These are phyloP conservation scores for Mionectes olivaceus DNA, from an alignment of 2,797 vertebrate genomes.

Conservation along the genomic window DNA sequence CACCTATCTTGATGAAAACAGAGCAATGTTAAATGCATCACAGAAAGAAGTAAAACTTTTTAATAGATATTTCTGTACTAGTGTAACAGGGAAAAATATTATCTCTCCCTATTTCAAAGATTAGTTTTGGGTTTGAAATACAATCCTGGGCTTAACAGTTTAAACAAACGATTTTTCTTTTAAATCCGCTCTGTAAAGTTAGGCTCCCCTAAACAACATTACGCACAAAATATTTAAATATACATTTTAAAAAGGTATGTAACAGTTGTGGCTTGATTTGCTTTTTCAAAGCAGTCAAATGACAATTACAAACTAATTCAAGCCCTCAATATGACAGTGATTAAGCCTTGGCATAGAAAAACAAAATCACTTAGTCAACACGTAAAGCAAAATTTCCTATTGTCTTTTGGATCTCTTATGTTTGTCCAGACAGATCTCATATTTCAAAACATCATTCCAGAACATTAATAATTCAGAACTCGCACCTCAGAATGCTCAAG, in stretches of 20 bases:
- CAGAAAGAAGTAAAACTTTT: neutral
- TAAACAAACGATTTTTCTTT: neutral
- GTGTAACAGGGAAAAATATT: rapidly evolving
- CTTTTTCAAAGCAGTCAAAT: neutral
- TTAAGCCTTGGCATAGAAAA: neutral
- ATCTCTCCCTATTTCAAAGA: neutral
- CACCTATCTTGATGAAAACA: neutral
- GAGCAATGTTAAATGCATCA: neutral
- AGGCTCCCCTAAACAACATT: neutral
- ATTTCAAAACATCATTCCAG: neutral
- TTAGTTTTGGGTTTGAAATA: neutral
- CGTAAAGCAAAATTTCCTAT: neutral
- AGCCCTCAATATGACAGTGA: neutral
- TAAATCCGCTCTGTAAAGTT: neutral
- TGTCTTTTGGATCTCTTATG: neutral
- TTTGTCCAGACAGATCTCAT: neutral
- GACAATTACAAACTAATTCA: neutral
- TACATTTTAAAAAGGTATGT: neutral
- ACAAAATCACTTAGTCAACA: neutral
- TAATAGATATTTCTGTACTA: neutral
- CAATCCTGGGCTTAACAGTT: neutral
- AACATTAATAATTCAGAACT: neutral
- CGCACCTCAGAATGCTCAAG: neutral
- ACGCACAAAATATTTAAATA: neutral
- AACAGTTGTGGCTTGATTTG: neutral